Evolutionary conservation across 2,888 invertebrate genomes (phyloP).

Genomic region (Gastracanthus pulcherrimus): DNA sequence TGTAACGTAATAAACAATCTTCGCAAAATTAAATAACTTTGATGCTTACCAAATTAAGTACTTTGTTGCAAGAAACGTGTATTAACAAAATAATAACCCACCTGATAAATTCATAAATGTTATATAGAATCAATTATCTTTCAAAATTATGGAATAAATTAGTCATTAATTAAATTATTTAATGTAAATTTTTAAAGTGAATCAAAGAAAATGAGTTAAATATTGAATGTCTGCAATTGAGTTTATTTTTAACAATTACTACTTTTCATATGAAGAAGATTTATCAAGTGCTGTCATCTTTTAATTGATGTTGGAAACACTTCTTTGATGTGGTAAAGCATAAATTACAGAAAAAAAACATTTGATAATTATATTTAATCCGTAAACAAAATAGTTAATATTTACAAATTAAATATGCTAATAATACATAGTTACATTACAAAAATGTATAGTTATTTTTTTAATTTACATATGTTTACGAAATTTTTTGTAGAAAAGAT

Average conservation of each 20-base stretch:
- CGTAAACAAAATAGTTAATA: not conserved
- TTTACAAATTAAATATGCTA: conserved; percentile 5
- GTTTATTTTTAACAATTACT: no score
- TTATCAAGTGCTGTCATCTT: conserved; percentile 24
- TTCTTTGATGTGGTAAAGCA: conserved; percentile 1
- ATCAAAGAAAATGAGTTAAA: no score
- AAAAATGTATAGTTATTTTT: conserved; percentile 11
- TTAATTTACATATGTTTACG: not conserved
- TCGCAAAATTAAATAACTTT: not conserved
- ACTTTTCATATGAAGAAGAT: not conserved
- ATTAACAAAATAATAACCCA: no score
- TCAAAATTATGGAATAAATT: no score
- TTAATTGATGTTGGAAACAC: not conserved
- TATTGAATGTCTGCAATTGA: no score
- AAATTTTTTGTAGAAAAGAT: conserved; percentile 9
- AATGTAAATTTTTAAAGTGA: no score
- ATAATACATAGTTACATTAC: not conserved
- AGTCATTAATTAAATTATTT: no score
- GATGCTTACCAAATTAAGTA: not conserved
- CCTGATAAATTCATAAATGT: no score
- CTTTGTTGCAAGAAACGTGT: not conserved
- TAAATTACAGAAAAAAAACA: not conserved
- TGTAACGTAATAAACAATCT: not conserved
- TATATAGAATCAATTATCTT: no score
- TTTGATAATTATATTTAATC: conserved; percentile 15